Base-by-base conservation (phyloP, 2,797 vertebrate genomes). In the Thripadectes ignobilis region DNA sequence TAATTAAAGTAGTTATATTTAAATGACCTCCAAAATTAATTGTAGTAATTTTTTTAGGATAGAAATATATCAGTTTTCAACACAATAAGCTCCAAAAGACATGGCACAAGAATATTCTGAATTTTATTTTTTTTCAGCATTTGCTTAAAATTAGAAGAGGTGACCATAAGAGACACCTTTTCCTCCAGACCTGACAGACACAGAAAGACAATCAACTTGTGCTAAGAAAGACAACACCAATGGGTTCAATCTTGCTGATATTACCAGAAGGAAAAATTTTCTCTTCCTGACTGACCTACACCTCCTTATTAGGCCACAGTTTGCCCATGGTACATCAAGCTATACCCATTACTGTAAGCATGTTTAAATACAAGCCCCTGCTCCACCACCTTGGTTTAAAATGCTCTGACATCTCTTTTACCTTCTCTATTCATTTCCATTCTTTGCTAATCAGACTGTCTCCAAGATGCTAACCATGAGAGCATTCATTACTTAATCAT, bases 191-290 rank as follows among this genome's bases (percentile, higher is more conserved):
- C 15, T 67, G 26, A 66, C 8, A 58, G 77, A 81, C 32, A 26
- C 0, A 1, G 36, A 51, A 84, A 69, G n/a, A 73, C 38, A 62
- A 68, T 34, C 30, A 67, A 29, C 21, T 39, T 0, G 0, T 26
- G 29, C 45, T 65, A 58, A 66, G 6, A 36, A 59, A 71, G 38
- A 62, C 39, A 74, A 24, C 10, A 55, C 22, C 38, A 43, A 10
- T 8, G 38, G 15, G 11, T 63, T 80, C 10, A 5, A 26, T 34
- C 29, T 48, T 55, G 45, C n/a, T 77, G 39, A 8, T 43, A 48
- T 7, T 29, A 85, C 43, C 8, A 27, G 29, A 57, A 76, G 12
- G 17, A 72, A 43, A 74, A 41, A 10, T 32, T 41, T 75, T 57
- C 51, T 79, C 14, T 45, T 89, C 26, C 58, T 75, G 54, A 85